Percentiles rank a stretch among this genome's conserved stretches.
Conservation (phyloP, 2,113 vertebrate genomes). For the Motacilla alba region DNA sequence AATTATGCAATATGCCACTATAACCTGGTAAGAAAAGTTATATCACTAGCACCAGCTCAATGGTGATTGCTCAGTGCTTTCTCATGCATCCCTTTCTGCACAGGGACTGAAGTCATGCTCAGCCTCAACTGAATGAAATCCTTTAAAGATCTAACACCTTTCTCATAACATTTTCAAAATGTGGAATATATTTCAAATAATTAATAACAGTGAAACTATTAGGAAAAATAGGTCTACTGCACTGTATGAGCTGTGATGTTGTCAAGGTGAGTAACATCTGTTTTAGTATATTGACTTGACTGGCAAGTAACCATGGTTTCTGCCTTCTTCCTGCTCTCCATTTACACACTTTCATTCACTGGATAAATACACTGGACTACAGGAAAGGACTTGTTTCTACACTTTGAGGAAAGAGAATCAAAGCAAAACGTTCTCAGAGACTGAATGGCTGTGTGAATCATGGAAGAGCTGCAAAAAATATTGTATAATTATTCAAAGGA, state of each 20-base stretch:
- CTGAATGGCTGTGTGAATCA: neutral
- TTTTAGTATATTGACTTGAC: neutral
- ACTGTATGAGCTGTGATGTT: neutral
- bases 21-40: neutral
- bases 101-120: neutral
- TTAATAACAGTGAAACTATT: neutral
- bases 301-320: slow-evolving; percentile 19
- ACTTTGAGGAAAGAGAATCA: neutral
- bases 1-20: neutral
- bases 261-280: neutral
- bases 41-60: neutral
- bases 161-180: neutral
- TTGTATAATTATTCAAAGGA: neutral
- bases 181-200: neutral
- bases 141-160: neutral
- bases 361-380: neutral
- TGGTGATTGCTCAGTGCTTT: neutral
- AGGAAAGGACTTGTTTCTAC: neutral
- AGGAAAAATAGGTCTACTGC: neutral
- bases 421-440: neutral
- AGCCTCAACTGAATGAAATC: neutral
- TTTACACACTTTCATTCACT: slow-evolving; percentile 5
- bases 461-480: neutral
- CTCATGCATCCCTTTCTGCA: neutral
- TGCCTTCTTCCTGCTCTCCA: neutral